Evolutionary conservation across 2,888 invertebrate genomes (phyloP).

Genomic region (Fragum whitleyi): DNA sequence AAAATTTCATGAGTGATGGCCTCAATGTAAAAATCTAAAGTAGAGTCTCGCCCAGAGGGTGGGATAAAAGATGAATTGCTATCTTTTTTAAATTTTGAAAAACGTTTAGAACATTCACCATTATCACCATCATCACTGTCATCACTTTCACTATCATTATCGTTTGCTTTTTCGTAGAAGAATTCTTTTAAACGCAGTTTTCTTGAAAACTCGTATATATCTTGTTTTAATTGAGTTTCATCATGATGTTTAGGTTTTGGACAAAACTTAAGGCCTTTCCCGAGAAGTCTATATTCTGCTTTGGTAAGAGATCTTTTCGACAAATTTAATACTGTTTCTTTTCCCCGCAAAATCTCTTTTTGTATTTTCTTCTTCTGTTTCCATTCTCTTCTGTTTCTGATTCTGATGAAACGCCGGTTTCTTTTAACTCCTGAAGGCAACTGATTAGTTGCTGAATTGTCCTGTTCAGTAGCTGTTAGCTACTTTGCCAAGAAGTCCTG

Average conservation of each 20-base stretch:
- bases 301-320: not conserved
- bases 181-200: conserved; percentile 20
- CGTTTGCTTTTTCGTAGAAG: not conserved
- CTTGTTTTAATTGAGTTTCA: conserved; percentile 8
- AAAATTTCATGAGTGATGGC: conserved; percentile 37
- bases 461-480: conserved; percentile 11
- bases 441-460: conserved; percentile 13
- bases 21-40: conserved; percentile 37
- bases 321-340: conserved; percentile 33
- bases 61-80: conserved; percentile 29
- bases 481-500: not conserved
- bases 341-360: conserved; percentile 15
- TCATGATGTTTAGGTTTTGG: conserved; percentile 31
- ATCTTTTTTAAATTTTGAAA: conserved; percentile 11
- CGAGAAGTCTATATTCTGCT: conserved; percentile 22
- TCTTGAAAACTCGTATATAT: not conserved
- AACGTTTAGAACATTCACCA: not conserved
- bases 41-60: conserved; percentile 28
- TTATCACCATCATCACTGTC: not conserved
- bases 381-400: conserved; percentile 10
- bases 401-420: conserved; percentile 23
- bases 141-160: not conserved
- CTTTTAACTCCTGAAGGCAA: conserved; percentile 13
- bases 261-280: conserved; percentile 34
- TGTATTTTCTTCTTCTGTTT: conserved; percentile 28